These are phyloP conservation scores for Heteractis magnifica DNA, from an alignment of 92 coral and sea anemone species.

Conservation along the genomic window DNA sequence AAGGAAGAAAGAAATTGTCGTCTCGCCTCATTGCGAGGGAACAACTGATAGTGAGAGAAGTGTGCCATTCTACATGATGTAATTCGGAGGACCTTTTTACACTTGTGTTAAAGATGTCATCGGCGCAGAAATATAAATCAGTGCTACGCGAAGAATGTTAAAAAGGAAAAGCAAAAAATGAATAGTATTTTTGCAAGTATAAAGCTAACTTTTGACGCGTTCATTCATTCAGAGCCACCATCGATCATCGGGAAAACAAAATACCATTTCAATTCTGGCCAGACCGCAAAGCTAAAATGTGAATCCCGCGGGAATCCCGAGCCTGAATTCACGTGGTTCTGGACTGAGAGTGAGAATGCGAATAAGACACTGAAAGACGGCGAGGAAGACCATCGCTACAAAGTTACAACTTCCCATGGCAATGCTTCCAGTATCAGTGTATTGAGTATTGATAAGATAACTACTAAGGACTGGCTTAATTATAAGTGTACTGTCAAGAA, in stretches of 20 bases:
- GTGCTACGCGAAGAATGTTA: too few relatives aligned
- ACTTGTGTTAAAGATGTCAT: too few relatives aligned
- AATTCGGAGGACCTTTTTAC: too few relatives aligned
- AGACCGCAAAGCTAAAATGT: slow-evolving; percentile 65
- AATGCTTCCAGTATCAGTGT: slow-evolving; percentile 66
- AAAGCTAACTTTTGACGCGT: background rate
- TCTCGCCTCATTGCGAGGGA: too few relatives aligned
- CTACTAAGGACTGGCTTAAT: slow-evolving; percentile 49
- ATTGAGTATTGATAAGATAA: slow-evolving; percentile 61
- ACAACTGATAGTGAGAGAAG: too few relatives aligned
- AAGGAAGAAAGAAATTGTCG: too few relatives aligned
- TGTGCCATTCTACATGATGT: too few relatives aligned
- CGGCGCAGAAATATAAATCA: too few relatives aligned
- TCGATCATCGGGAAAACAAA: slow-evolving; percentile 52
- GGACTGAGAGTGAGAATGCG: slow-evolving; percentile 50
- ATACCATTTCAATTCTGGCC: slow-evolving; percentile 75
- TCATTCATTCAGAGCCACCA: slow-evolving; percentile 57
- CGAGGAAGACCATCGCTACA: slow-evolving; percentile 62
- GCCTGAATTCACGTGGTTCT: slow-evolving; percentile 76
- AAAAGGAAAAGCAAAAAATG: background rate
- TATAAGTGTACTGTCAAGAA: slow-evolving; percentile 64
- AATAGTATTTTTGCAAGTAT: background rate
- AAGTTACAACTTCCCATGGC: slow-evolving; percentile 47
- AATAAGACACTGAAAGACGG: slow-evolving; percentile 52
- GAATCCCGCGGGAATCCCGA: slow-evolving; percentile 74